Evolutionary conservation across 2,888 invertebrate genomes (phyloP).

Genomic region (Ophioninae sp.): DNA sequence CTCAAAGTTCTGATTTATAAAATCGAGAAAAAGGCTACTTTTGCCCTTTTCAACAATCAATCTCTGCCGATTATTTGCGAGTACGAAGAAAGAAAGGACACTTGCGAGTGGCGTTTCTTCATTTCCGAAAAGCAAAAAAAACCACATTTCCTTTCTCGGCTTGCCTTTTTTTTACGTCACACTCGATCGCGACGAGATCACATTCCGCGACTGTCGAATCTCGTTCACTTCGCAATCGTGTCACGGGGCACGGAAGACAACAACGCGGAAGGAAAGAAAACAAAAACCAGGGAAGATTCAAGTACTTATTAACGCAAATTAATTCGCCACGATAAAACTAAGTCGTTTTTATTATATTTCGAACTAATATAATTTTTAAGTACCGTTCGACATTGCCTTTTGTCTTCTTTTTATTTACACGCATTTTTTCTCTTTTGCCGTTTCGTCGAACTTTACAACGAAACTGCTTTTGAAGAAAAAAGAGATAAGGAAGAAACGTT

Average conservation of each 20-base stretch:
- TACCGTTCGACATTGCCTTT: not conserved
- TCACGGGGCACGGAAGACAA: not conserved
- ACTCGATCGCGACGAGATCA: slow-evolving; percentile 6
- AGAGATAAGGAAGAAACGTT: not conserved
- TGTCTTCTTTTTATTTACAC: not conserved
- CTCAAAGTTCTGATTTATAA: not conserved
- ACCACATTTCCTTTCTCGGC: not conserved
- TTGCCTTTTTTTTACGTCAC: not conserved
- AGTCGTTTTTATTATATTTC: not conserved
- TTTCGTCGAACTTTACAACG: not conserved
- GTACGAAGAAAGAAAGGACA: not conserved
- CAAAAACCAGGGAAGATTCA: not conserved
- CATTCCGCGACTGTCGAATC: not conserved
- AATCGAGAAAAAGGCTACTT: not conserved
- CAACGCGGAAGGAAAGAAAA: not conserved
- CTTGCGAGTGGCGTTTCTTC: not conserved
- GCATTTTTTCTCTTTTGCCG: not conserved
- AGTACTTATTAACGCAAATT: not conserved
- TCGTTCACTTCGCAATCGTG: not conserved
- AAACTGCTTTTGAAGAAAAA: not conserved
- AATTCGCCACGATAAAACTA: not conserved
- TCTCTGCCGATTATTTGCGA: not conserved
- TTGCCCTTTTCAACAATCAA: not conserved
- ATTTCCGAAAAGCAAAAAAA: not conserved
- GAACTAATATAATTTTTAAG: not conserved